These are phyloP conservation scores for Leucania comma DNA, from an alignment of 2,888 invertebrate species.

Conservation along the genomic window DNA sequence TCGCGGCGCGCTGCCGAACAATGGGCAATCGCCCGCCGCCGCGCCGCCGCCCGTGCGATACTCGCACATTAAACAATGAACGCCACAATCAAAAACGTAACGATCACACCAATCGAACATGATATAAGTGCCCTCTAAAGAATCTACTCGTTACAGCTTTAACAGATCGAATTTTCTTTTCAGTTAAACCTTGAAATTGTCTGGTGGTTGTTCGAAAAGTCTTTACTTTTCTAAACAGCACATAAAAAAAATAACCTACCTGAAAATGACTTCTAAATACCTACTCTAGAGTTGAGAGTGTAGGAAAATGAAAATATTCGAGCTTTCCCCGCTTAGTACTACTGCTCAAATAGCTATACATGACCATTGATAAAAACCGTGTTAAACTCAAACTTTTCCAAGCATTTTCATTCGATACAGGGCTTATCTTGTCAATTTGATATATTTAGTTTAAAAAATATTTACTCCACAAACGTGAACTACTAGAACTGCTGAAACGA, in stretches of 20 bases:
- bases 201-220: neutral
- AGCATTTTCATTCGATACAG: neutral
- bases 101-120: conserved; percentile 55
- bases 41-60: conserved; percentile 67
- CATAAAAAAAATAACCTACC: neutral
- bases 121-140: conserved; percentile 47
- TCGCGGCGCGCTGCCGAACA: conserved; percentile 85
- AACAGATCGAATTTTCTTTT: conserved; percentile 9
- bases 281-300: neutral
- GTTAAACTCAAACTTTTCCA: neutral
- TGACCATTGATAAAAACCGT: neutral
- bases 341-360: neutral
- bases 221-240: neutral
- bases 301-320: neutral
- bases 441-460: neutral
- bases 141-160: conserved; percentile 32
- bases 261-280: neutral
- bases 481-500: conserved; percentile 18
- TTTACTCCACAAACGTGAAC: conserved; percentile 6
- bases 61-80: conserved; percentile 65
- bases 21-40: conserved; percentile 85
- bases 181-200: conserved; percentile 25
- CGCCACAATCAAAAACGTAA: conserved; percentile 58
- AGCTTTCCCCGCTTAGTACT: neutral
- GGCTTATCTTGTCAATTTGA: neutral